A percentile compares a stretch with the other conserved stretches of the same genome.
These are phyloP conservation scores for Odontophorus gujanensis DNA, from an alignment of 2,113 vertebrate genomes.

Conservation along the genomic window DNA sequence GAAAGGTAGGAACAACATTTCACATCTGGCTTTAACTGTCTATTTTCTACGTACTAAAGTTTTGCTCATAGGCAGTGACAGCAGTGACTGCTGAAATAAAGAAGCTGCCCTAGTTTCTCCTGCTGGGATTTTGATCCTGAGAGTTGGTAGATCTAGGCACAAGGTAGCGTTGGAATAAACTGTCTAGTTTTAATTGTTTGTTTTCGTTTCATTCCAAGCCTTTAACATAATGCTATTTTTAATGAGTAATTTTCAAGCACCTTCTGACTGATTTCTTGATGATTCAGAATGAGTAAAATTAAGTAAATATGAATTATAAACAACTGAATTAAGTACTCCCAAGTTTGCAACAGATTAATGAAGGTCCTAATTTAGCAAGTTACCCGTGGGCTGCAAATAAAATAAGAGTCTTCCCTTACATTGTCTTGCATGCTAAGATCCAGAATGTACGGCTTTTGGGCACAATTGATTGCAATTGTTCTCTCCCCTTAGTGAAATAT, in stretches of 20 bases:
- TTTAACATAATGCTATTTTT: background rate
- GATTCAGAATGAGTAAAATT: background rate
- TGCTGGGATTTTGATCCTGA: background rate
- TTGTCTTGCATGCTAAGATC: background rate
- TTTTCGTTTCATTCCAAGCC: background rate
- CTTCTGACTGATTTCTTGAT: background rate
- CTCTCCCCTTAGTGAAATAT: background rate
- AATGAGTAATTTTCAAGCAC: background rate
- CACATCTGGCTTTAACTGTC: background rate
- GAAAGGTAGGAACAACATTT: conserved; percentile 69
- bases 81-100: background rate
- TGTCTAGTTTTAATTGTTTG: background rate
- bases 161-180: background rate
- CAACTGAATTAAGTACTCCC: background rate
- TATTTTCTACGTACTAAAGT: background rate
- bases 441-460: background rate
- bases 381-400: background rate
- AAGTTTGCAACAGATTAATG: background rate
- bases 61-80: background rate
- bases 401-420: background rate
- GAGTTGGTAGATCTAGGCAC: background rate
- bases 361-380: background rate
- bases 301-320: background rate
- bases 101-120: background rate
- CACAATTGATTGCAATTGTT: background rate